A percentile compares a stretch with the other conserved stretches of the same genome.
Evolutionary conservation across 2,797 vertebrate genomes (phyloP).

Genomic region (Echiichthys vipera): DNA sequence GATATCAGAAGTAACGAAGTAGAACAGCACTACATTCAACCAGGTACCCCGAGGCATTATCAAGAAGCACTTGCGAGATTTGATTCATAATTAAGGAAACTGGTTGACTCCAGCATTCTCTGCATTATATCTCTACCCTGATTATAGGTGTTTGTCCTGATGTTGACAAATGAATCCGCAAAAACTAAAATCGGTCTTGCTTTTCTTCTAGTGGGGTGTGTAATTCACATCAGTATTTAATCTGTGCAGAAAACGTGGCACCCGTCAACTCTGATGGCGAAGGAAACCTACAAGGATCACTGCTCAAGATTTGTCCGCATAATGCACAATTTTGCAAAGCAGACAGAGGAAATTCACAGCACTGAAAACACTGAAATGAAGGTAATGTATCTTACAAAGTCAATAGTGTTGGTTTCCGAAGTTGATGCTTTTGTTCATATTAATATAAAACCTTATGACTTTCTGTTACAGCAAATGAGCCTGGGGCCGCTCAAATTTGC

Average conservation of each 20-base stretch:
- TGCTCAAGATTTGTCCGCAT: accelerated
- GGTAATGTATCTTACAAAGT: slow-evolving; percentile 35
- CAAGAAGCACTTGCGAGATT: background rate
- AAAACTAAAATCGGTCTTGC: background rate
- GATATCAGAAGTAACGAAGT: background rate
- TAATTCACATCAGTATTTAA: background rate
- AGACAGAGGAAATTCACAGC: slow-evolving; percentile 37
- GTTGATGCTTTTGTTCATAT: background rate
- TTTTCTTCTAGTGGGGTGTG: background rate
- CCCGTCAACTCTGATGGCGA: slow-evolving; percentile 59
- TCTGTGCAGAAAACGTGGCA: slow-evolving; percentile 63
- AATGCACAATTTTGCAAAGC: slow-evolving; percentile 55
- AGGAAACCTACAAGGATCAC: slow-evolving; percentile 17
- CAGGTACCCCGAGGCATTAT: background rate
- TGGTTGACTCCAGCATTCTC: background rate
- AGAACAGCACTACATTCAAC: background rate
- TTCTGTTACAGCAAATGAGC: slow-evolving; percentile 62
- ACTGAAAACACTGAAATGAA: slow-evolving; percentile 41
- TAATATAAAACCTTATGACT: background rate
- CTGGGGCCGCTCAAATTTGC: slow-evolving; percentile 51
- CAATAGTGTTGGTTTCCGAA: background rate
- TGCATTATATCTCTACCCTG: background rate
- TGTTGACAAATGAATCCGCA: background rate
- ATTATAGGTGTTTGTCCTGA: background rate
- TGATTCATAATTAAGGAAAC: background rate